Evolutionary conservation across 2,888 invertebrate genomes (phyloP), one percentile per base, ranked within the genome.

Genomic region (Lapara coniferarum): DNA sequence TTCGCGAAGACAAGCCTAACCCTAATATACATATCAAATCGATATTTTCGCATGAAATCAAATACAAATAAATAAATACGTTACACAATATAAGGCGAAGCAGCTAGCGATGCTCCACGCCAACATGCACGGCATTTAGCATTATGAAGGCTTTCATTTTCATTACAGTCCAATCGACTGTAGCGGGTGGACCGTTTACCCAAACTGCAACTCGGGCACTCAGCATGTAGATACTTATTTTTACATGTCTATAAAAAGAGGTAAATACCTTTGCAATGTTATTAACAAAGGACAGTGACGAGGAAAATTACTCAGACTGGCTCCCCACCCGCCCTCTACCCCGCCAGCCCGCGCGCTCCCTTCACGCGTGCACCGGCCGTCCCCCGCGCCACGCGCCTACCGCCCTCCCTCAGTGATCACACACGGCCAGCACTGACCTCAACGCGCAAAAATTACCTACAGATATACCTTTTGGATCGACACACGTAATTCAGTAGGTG

Each of bases 241-340:
- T 67, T 66, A 68, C 51, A 59, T 44, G 16, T 16, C 30, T 51
- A 68, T 52, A 70, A 70, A 70, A 58, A 57, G 52, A 58, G 52
- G 52, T 70, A 70, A 59, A 52, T 46, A 44, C 57, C 58, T 52
- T 66, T 53, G 44, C 63, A 71, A 73, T 71, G 69, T 72, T 75
- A 72, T 72, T 72, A 75, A 75, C 73, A 74, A 77, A 82, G 82
- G 81, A 78, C 81, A 77, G 72, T 78, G 75, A 81, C 75, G 77
- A 84, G 85, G 81, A 84, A 84, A 83, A 84, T 76, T 73, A 79
- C 78, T 75, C 75, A 73, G 74, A 72, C 73, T 70, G 14, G 19
- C 53, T 73, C 75, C 73, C 71, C 72, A 19, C 53, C 74, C 66
- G 72, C 58, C 70, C 67, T 70, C 68, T 53, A 69, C 70, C 74